These are phyloP conservation scores for Acanthacorydalis orientalis DNA, from an alignment of 2,888 invertebrate genomes.

Conservation along the genomic window DNA sequence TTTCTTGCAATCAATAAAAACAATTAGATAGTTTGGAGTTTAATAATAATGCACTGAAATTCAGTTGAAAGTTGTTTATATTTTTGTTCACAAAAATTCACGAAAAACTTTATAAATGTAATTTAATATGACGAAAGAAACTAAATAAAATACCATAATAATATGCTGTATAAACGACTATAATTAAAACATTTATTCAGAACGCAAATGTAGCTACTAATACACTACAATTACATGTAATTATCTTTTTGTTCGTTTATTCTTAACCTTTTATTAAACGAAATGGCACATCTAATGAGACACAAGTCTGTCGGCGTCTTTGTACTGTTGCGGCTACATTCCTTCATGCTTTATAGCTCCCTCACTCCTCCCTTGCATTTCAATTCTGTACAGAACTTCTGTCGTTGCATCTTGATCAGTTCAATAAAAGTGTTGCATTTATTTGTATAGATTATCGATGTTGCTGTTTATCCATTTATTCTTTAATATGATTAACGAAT, in stretches of 20 bases:
- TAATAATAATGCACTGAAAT: too few relatives aligned
- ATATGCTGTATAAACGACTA: background rate
- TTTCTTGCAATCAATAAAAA: too few relatives aligned
- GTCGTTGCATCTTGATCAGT: background rate
- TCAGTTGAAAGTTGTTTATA: too few relatives aligned
- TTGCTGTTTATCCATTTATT: background rate
- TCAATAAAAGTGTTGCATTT: background rate
- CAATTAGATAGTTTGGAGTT: too few relatives aligned
- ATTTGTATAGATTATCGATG: background rate
- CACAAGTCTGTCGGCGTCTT: constrained; percentile 5
- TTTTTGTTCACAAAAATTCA: too few relatives aligned
- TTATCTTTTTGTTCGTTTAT: background rate
- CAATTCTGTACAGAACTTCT: background rate
- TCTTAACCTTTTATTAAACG: background rate
- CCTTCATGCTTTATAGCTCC: constrained; percentile 6
- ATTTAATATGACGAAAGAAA: too few relatives aligned
- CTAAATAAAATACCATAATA: too few relatives aligned
- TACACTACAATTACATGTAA: background rate
- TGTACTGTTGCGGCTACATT: constrained; percentile 6
- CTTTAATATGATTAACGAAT: background rate
- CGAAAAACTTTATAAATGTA: too few relatives aligned
- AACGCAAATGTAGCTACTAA: background rate
- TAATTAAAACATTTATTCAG: background rate
- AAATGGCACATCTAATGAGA: background rate
- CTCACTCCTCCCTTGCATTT: constrained; percentile 1